These are phyloP conservation scores for Mus minutoides DNA, from an alignment of 2,797 vertebrate genomes.

Conservation along the genomic window DNA sequence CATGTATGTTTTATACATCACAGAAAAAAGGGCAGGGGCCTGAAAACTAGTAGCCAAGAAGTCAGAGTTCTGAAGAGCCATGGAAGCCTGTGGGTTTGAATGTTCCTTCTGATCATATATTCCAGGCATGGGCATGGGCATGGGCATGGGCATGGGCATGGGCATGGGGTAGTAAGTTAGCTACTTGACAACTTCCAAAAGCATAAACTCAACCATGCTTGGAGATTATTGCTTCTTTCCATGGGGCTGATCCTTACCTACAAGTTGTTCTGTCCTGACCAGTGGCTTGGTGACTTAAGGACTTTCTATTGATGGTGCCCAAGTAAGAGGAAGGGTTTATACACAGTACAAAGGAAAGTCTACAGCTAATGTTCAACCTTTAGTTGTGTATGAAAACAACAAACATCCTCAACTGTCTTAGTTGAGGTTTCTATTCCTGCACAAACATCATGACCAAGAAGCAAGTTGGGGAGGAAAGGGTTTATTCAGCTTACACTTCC, in stretches of 20 bases:
- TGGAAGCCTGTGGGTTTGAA: neutral
- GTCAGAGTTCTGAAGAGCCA: neutral
- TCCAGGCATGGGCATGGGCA: too few relatives aligned
- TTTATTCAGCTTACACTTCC: too few relatives aligned
- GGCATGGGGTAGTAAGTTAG: neutral
- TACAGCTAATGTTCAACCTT: neutral
- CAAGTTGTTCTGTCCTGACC: neutral
- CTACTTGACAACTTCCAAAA: neutral
- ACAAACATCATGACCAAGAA: too few relatives aligned
- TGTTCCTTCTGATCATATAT: neutral
- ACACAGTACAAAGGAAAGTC: neutral
- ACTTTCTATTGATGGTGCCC: neutral
- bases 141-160: too few relatives aligned
- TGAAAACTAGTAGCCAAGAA: neutral
- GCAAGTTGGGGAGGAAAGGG: too few relatives aligned
- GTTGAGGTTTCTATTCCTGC: too few relatives aligned
- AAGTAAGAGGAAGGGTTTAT: neutral
- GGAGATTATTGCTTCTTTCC: neutral
- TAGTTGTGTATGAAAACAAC: neutral
- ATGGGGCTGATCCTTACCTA: neutral
- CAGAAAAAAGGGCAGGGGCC: neutral
- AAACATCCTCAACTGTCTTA: neutral
- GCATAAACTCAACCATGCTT: neutral
- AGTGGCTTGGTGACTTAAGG: neutral
- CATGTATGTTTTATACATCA: neutral